Evolutionary conservation across 2,797 vertebrate genomes (phyloP).

Genomic region (Centroberyx gerrardi): DNA sequence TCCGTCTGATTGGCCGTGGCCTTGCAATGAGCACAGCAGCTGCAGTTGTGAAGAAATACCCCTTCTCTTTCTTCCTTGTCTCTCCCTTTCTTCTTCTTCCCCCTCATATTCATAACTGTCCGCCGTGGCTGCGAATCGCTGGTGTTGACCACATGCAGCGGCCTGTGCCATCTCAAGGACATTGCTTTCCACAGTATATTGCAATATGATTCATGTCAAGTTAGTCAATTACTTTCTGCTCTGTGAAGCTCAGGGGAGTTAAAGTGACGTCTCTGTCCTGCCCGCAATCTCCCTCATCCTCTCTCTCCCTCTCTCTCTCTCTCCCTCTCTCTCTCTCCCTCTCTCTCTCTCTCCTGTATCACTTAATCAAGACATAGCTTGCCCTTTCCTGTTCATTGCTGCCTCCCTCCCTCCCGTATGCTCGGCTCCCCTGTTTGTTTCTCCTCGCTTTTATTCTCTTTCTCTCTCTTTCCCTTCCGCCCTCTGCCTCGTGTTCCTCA

Average conservation of each 20-base stretch:
- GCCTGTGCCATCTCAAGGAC: conserved; percentile 73
- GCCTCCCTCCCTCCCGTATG: conserved; percentile 75
- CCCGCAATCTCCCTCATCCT: conserved; percentile 65
- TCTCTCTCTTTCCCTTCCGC: conserved; percentile 55
- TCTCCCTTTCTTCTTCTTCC: conserved; percentile 53
- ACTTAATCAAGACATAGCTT: conserved; percentile 87
- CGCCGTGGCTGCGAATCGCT: conserved; percentile 76
- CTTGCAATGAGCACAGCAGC: conserved; percentile 83
- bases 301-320: conserved; percentile 44
- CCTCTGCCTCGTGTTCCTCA: conserved; percentile 61
- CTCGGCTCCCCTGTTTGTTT: conserved; percentile 74
- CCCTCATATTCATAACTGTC: conserved; percentile 69
- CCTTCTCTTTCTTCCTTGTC: conserved; percentile 60
- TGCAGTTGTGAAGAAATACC: conserved; percentile 83
- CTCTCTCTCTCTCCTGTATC: conserved; percentile 63
- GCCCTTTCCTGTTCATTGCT: conserved; percentile 86
- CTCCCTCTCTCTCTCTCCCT: conserved; percentile 10
- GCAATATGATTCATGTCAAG: conserved; percentile 67
- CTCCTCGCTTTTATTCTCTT: conserved; percentile 70
- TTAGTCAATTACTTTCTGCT: conserved; percentile 73
- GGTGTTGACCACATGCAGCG: conserved; percentile 57
- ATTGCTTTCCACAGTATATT: conserved; percentile 50
- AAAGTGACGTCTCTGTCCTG: conserved; percentile 78
- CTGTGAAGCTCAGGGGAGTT: conserved; percentile 62
- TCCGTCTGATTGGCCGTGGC: conserved; percentile 80